Evolutionary conservation across 2,797 vertebrate species (phyloP).

Genomic region (Ctenochaetus hawaiiensis): DNA sequence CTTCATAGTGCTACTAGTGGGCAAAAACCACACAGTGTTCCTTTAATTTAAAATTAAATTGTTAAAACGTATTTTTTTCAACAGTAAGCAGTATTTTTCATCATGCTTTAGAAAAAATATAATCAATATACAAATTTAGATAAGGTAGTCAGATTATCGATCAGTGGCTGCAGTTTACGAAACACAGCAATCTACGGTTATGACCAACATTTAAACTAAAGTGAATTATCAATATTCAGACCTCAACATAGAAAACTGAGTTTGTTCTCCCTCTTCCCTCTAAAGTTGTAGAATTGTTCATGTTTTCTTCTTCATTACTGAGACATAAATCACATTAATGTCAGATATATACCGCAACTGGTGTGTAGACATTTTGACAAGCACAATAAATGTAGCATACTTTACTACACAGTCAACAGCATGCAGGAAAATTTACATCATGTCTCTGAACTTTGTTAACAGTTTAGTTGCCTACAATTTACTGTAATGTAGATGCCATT

Average conservation of each 20-base stretch:
- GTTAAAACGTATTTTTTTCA: neutral
- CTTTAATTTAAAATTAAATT: neutral
- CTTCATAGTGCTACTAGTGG: neutral
- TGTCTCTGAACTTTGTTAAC: neutral
- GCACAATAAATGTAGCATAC: too few relatives aligned
- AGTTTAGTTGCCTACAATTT: neutral
- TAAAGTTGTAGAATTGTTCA: neutral
- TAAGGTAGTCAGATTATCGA: neutral
- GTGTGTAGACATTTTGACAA: neutral
- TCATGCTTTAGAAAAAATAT: too few relatives aligned
- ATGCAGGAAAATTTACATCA: neutral
- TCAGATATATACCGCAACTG: neutral
- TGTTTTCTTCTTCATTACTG: neutral
- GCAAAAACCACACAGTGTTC: neutral
- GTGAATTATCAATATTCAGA: neutral
- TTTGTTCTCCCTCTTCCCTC: neutral
- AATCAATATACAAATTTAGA: neutral
- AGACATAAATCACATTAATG: neutral
- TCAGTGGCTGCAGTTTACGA: too few relatives aligned
- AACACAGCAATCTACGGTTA: neutral
- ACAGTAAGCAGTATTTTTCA: neutral
- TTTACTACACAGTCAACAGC: neutral
- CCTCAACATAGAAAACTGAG: neutral
- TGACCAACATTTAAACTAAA: neutral
- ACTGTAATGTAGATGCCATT: neutral